Evolutionary conservation across 2,797 vertebrate species (phyloP).

Genomic region (Acanthurus lineatus): DNA sequence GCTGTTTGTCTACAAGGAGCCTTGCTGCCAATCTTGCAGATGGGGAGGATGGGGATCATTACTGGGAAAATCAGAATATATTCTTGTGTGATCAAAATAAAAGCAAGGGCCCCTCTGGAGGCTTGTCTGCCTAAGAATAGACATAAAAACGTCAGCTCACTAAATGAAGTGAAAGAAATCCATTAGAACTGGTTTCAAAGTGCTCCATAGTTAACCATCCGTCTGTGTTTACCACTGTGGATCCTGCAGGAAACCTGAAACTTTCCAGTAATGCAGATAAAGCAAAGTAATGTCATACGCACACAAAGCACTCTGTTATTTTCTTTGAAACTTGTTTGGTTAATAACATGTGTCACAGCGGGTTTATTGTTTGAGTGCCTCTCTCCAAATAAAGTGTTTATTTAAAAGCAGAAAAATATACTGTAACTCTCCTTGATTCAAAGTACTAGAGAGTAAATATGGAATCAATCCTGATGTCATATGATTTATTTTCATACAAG

Average conservation of each 20-base stretch:
- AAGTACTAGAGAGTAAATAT: neutral
- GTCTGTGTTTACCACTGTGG: slow-evolving; percentile 23
- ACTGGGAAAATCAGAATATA: slow-evolving; percentile 67
- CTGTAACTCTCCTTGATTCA: neutral
- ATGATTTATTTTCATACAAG: slow-evolving; percentile 13
- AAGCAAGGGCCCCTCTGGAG: slow-evolving; percentile 60
- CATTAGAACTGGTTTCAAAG: slow-evolving; percentile 65
- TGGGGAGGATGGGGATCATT: slow-evolving; percentile 68
- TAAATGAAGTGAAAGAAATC: slow-evolving; percentile 61
- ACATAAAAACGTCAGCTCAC: slow-evolving; percentile 67
- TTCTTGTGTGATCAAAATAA: slow-evolving; percentile 77
- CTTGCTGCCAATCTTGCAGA: slow-evolving; percentile 60
- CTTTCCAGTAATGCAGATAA: slow-evolving; percentile 31
- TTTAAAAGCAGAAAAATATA: neutral
- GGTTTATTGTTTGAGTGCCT: slow-evolving; percentile 6
- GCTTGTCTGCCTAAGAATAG: slow-evolving; percentile 71
- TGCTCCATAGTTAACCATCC: slow-evolving; percentile 29
- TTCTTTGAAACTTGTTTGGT: slow-evolving; percentile 20
- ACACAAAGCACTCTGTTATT: slow-evolving; percentile 8
- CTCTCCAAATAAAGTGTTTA: slow-evolving; percentile 8
- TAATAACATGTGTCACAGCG: slow-evolving; percentile 4
- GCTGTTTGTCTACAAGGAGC: slow-evolving; percentile 58
- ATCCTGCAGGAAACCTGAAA: slow-evolving; percentile 32
- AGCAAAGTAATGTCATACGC: slow-evolving; percentile 17
- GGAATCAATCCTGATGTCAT: slow-evolving; percentile 13